Percentiles rank a stretch among this genome's conserved stretches.
phyloP scores from a whole-genome alignment of 2,113 vertebrate species.

The Urocolius indicus region DNA sequence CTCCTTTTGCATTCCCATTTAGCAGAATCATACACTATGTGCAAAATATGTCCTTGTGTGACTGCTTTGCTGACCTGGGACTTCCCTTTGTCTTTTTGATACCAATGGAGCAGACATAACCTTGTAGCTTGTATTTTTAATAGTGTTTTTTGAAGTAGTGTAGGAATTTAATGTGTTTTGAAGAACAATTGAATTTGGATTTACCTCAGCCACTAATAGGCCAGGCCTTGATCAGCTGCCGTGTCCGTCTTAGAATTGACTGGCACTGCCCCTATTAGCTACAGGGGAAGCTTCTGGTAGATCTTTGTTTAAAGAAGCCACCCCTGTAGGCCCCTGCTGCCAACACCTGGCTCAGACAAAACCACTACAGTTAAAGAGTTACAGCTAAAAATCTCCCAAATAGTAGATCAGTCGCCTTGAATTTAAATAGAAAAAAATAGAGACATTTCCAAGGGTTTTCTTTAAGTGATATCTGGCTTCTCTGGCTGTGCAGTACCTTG shows the following conservation, averaged over 20 bases:
- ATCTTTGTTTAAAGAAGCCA: no score
- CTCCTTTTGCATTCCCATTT: accelerated
- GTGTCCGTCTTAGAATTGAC: no score
- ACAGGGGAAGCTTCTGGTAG: no score
- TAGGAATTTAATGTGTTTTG: background rate
- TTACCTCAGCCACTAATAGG: no score
- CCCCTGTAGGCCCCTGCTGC: no score
- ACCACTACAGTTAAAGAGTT: background rate
- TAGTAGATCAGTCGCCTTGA: background rate
- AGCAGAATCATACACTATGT: accelerated
- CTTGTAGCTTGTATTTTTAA: background rate
- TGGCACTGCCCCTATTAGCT: no score
- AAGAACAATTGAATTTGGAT: background rate
- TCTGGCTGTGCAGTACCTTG: background rate
- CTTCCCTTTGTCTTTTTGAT: background rate
- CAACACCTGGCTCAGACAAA: no score
- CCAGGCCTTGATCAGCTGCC: no score
- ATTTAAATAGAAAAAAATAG: background rate
- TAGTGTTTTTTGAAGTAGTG: background rate
- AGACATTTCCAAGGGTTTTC: no score
- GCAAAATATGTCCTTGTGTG: background rate
- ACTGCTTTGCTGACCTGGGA: background rate
- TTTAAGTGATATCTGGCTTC: background rate
- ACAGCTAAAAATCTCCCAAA: background rate
- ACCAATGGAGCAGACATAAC: background rate